Evolutionary conservation across 2,888 invertebrate genomes (phyloP).

Genomic region (Cremastinae sp.): DNA sequence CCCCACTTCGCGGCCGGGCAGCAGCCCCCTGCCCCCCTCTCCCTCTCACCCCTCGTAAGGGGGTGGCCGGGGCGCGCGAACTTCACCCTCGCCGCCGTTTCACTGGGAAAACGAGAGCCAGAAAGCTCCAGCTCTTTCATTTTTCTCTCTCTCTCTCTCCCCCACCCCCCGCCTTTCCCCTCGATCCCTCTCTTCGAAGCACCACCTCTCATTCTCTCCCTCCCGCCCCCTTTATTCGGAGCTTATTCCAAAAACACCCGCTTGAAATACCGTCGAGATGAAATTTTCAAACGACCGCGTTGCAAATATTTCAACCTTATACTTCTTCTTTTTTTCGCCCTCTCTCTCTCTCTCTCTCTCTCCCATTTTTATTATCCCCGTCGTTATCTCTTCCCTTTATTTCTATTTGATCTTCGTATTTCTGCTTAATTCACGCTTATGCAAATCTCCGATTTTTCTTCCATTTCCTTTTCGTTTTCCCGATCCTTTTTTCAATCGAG

Average conservation of each 20-base stretch:
- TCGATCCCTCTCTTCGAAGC: no score
- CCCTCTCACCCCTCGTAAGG: no score
- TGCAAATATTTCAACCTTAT: neutral
- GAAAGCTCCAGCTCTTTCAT: constrained; percentile 39
- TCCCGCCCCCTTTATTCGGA: neutral
- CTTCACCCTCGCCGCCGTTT: constrained; percentile 24
- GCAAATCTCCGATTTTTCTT: no score
- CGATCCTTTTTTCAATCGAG: no score
- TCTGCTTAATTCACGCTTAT: no score
- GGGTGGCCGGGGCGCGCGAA: constrained; percentile 26
- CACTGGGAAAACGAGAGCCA: constrained; percentile 13
- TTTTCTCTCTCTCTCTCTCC: neutral
- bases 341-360: no score
- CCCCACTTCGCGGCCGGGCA: constrained; percentile 3
- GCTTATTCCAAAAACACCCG: constrained; percentile 17
- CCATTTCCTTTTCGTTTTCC: no score
- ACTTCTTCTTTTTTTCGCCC: no score
- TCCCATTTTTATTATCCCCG: no score
- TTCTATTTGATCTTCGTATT: no score
- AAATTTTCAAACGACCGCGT: constrained; percentile 22
- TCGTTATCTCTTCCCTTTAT: no score
- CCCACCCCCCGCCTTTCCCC: neutral
- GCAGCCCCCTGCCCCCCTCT: constrained; percentile 18
- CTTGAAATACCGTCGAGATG: constrained; percentile 11
- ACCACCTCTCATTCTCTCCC: no score